Evolutionary conservation across 2,888 invertebrate species (phyloP).

Genomic region (Amphipyra tragopoginis): DNA sequence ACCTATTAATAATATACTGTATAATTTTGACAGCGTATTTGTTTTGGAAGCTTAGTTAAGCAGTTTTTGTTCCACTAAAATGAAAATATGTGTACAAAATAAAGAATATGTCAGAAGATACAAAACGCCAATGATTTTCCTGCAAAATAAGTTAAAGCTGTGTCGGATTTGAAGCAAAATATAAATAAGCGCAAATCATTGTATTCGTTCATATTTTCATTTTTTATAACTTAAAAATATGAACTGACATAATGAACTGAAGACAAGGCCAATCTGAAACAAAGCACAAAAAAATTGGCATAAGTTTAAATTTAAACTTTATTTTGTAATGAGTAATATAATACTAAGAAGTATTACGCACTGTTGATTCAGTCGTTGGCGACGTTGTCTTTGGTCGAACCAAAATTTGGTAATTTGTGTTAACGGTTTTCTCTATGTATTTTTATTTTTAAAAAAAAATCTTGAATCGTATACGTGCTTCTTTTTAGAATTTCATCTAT

Average conservation of each 20-base stretch:
- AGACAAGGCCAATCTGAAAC: slow-evolving; percentile 18
- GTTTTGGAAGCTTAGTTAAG: slow-evolving; percentile 24
- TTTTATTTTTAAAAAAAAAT: no score
- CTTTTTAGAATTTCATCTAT: no score
- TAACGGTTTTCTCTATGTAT: no score
- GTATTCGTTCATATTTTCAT: slow-evolving; percentile 13
- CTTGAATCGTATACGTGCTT: no score
- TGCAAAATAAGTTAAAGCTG: neutral
- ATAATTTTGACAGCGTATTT: slow-evolving; percentile 20
- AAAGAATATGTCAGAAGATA: neutral
- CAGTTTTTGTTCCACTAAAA: slow-evolving; percentile 33
- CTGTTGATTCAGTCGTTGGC: no score
- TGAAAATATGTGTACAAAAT: neutral
- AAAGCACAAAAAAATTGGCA: neutral
- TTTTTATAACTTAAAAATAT: neutral
- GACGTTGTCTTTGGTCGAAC: no score
- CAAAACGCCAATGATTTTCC: neutral
- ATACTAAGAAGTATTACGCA: no score
- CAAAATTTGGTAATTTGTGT: no score
- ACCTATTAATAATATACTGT: slow-evolving; percentile 16
- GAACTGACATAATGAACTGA: slow-evolving; percentile 8
- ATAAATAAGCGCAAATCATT: no score
- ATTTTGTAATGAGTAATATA: no score
- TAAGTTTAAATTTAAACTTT: no score
- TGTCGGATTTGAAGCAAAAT: no score